Evolutionary conservation across 2,113 vertebrate species (phyloP), one percentile per base, ranked within the genome.

Genomic region (Mormoops blainvillei): DNA sequence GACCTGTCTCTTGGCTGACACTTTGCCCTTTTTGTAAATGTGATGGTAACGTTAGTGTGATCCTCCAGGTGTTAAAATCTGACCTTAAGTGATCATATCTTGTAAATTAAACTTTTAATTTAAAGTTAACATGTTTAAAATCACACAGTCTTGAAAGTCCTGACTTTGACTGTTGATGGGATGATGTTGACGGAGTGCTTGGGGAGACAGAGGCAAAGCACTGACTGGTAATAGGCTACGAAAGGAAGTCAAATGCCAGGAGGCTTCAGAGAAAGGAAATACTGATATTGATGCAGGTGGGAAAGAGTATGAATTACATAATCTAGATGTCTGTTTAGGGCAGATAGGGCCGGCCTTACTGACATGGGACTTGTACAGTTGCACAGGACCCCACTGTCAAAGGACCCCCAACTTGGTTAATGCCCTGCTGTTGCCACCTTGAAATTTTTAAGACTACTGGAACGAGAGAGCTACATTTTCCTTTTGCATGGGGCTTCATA

Each of bases 341-440:
- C 18, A n/a, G 9, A 16, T 24, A 36, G 3, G n/a, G 2, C 12
- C 33, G 19, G 12, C 20, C 22, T 80, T 71, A 31, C 20, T 1
- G 3, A 26, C 3, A 0, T 15, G 33, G 20, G 20, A n/a, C 38
- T 4, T n/a, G 2, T 13, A 8, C 4, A 45, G 16, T 74, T 63
- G 18, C 3, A 52, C 2, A 52, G 18, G 24, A 13, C 1, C 16
- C 6, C 3, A 43, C 2, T 15, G 7, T 33, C 8, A 31, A 16
- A 80, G 28, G 15, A 22, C 4, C 3, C 19, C 20, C 14, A 22
- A 11, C 36, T 61, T 43, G n/a, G 15, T 31, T n/a, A 65, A 19
- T 88, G 26, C 22, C 86, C 1, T 65, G 8, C 24, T 45, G 2
- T 78, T 73, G n/a, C 36, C 28, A 28, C 36, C 28, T 22, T 67